phyloP scores from a whole-genome alignment of 1,140 invertebrate genomes.

The Drosophila kanapiae region DNA sequence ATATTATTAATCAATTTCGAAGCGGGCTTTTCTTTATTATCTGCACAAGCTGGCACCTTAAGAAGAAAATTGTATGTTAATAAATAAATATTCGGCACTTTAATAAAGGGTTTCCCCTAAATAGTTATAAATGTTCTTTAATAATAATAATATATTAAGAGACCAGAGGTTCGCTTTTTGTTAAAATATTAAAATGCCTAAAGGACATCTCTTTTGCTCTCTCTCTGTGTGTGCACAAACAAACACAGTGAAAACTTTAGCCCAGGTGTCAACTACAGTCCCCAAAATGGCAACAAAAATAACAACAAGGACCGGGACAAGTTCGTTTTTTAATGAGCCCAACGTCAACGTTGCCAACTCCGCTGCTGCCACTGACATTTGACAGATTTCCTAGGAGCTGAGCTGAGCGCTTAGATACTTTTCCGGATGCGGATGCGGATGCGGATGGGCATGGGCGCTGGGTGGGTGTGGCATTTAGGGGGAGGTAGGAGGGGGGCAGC shows the following conservation, averaged over 20 bases:
- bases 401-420: constrained; percentile 59
- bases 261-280: constrained; percentile 78
- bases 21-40: neutral
- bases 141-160: neutral
- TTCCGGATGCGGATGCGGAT: constrained; percentile 6
- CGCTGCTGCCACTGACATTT: constrained; percentile 77
- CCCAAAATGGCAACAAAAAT: constrained; percentile 23
- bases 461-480: neutral
- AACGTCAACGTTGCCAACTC: constrained; percentile 52
- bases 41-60: neutral
- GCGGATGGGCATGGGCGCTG: neutral
- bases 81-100: neutral
- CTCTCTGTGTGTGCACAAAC: constrained; percentile 1
- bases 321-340: constrained; percentile 76
- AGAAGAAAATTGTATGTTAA: neutral
- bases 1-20: neutral
- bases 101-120: too few relatives aligned
- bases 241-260: constrained; percentile 47
- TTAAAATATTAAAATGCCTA: too few relatives aligned
- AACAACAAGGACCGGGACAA: constrained; percentile 31
- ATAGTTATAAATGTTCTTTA: too few relatives aligned
- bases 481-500: neutral
- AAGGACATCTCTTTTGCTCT: neutral
- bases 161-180: too few relatives aligned
- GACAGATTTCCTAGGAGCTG: constrained; percentile 74